Conservation (phyloP, 1,140 invertebrate genomes). For the Polypedilum vanderplanki region DNA sequence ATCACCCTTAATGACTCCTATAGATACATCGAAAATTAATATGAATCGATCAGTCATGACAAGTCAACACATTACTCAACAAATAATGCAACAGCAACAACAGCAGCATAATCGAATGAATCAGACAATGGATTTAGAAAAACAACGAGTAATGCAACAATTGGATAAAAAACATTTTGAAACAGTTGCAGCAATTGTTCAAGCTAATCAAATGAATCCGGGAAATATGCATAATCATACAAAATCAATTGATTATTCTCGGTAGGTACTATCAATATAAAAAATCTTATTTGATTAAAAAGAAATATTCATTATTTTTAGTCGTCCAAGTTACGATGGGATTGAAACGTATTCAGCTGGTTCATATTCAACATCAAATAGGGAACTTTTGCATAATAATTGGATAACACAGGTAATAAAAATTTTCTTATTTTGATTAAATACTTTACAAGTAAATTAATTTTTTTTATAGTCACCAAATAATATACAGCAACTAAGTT, state of each 20-base stretch:
- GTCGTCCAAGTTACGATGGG: neutral
- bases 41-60: neutral
- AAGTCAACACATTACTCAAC: conserved; percentile 47
- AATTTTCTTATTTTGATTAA: no score
- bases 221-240: neutral
- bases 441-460: no score
- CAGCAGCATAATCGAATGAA: conserved; percentile 51
- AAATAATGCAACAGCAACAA: conserved; percentile 44
- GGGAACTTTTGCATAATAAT: conserved; percentile 9
- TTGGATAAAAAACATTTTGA: conserved; percentile 45
- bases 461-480: neutral
- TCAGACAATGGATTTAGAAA: conserved; percentile 49
- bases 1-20: neutral
- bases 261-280: neutral
- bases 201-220: conserved; percentile 34
- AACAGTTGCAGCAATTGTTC: conserved; percentile 41
- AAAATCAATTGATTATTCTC: neutral
- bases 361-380: neutral
- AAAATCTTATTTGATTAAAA: neutral
- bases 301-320: neutral
- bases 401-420: conserved; percentile 21
- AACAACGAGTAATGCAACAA: conserved; percentile 48
- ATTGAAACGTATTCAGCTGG: conserved; percentile 22
- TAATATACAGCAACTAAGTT: conserved; percentile 32
- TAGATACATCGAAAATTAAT: neutral